Evolutionary conservation across 2,797 vertebrate genomes (phyloP).

Genomic region (Betta splendens): DNA sequence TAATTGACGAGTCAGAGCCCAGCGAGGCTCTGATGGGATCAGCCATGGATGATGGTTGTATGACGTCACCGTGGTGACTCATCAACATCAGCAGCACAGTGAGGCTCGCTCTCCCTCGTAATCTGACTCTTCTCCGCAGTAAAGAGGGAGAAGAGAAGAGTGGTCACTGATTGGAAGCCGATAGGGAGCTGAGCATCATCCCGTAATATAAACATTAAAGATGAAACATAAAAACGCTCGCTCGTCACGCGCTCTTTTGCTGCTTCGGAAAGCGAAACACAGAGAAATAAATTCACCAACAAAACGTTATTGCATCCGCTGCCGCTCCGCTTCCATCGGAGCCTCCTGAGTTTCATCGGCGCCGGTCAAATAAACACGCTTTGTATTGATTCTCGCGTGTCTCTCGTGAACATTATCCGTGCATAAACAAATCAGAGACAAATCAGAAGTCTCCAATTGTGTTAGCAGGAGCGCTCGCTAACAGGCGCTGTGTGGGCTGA

Average conservation of each 20-base stretch:
- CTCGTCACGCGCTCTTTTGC: too few relatives aligned
- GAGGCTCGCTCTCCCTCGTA: constrained; percentile 16
- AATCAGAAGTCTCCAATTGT: constrained; percentile 30
- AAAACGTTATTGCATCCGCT: constrained; percentile 41
- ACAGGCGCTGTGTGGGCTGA: background rate
- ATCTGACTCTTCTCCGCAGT: constrained; percentile 13
- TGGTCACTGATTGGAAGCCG: constrained; percentile 13
- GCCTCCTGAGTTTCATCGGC: constrained; percentile 15
- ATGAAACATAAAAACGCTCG: too few relatives aligned
- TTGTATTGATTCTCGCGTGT: constrained; percentile 34
- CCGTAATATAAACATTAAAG: too few relatives aligned
- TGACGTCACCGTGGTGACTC: constrained; percentile 69
- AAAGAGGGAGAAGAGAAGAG: background rate
- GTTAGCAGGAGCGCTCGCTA: background rate
- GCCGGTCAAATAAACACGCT: constrained; percentile 37
- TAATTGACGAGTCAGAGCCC: constrained; percentile 60
- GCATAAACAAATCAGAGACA: constrained; percentile 35
- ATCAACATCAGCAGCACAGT: constrained; percentile 33
- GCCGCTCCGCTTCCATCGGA: constrained; percentile 20
- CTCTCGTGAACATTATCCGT: constrained; percentile 17
- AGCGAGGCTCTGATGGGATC: constrained; percentile 52
- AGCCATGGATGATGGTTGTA: constrained; percentile 36
- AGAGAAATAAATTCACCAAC: constrained; percentile 19
- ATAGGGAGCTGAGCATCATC: too few relatives aligned
- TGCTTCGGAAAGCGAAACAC: background rate